Conservation (phyloP, 2,113 vertebrate species). For the Lamprotornis superbus region DNA sequence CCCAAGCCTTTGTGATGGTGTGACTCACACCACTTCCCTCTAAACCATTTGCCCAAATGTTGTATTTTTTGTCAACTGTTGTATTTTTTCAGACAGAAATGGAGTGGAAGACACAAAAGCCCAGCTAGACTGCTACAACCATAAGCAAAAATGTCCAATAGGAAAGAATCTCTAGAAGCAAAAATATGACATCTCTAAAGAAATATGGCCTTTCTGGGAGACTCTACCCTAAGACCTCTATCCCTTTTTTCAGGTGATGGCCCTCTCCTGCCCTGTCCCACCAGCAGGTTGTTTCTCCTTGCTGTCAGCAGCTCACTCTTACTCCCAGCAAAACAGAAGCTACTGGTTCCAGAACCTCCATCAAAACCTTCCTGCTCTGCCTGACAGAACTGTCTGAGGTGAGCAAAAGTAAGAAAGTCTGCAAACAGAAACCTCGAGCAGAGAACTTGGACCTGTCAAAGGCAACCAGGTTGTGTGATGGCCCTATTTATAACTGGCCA, state of each 20-base stretch:
- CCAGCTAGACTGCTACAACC: not conserved
- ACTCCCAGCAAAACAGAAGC: not conserved
- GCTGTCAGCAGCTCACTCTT: not conserved
- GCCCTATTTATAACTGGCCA: conserved; percentile 62
- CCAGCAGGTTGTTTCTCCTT: not conserved
- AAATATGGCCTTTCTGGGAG: not conserved
- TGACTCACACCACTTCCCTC: not conserved
- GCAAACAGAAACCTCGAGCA: not conserved
- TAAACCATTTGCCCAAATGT: not conserved
- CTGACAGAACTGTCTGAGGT: not conserved
- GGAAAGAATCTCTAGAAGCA: not conserved
- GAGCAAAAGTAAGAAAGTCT: not conserved
- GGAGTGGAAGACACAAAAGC: not conserved
- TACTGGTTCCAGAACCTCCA: not conserved
- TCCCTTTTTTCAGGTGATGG: not conserved
- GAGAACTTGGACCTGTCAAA: conserved; percentile 1
- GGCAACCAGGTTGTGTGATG: not conserved
- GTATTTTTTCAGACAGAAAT: not conserved
- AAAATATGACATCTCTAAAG: not conserved
- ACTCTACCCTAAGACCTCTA: not conserved
- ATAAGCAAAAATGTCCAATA: not conserved
- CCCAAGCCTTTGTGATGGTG: not conserved
- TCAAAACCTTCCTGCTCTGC: not conserved
- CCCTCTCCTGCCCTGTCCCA: not conserved
- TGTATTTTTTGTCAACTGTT: not conserved